Conservation (phyloP, 2,888 invertebrate genomes). For the Mesorhabditis sp. region DNA sequence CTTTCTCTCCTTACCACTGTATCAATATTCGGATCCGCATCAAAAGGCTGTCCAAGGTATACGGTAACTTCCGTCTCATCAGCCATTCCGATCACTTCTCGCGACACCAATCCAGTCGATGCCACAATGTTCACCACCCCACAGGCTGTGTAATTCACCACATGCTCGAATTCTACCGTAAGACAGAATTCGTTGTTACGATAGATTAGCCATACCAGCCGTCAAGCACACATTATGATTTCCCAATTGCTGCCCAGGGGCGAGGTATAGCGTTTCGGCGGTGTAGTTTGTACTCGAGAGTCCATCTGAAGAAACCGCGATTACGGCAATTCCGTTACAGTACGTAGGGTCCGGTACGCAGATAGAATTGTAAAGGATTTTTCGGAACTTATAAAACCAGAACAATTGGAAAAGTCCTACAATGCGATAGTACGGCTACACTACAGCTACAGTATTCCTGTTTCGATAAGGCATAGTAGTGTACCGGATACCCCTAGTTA, state of each 20-base stretch:
- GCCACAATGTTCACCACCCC: not conserved
- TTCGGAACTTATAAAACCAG: no score
- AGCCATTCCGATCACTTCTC: not conserved
- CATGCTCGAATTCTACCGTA: not conserved
- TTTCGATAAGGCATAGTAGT: no score
- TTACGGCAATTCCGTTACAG: no score
- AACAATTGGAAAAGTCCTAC: no score
- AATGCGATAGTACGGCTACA: no score
- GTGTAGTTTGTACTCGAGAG: no score
- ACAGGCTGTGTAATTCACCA: not conserved
- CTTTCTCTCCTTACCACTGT: not conserved
- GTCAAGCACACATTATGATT: not conserved
- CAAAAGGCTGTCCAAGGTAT: not conserved
- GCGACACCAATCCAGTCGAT: not conserved
- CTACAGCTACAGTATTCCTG: no score
- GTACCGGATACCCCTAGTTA: no score
- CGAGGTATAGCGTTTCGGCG: not conserved
- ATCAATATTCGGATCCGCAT: not conserved
- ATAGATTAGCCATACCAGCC: not conserved
- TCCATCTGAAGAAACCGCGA: no score
- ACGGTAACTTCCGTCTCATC: not conserved
- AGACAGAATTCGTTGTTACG: not conserved
- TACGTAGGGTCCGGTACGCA: no score
- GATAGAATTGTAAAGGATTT: no score
- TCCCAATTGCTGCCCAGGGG: not conserved